phyloP scores from a whole-genome alignment of 2,113 vertebrate species.

The Illadopsis cleaveri region DNA sequence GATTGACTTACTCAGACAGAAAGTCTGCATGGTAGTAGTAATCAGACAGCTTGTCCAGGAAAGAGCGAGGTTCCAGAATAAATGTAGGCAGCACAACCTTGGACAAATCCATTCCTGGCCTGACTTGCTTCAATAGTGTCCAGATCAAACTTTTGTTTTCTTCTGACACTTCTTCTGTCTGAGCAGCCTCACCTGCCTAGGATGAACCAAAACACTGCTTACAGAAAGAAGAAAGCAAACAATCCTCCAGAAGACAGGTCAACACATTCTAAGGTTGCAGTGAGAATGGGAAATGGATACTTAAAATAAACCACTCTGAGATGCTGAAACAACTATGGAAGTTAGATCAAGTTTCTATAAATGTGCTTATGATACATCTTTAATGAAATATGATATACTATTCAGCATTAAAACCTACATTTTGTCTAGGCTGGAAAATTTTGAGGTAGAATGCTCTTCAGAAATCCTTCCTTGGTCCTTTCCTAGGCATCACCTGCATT shows the following conservation, averaged over 20 bases:
- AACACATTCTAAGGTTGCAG: background rate
- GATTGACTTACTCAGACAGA: conserved; percentile 88
- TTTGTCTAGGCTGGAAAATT: background rate
- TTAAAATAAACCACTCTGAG: background rate
- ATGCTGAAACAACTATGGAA: background rate
- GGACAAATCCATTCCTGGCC: conserved; percentile 97
- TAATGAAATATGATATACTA: background rate
- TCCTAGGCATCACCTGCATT: background rate
- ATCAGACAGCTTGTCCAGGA: conserved; percentile 97
- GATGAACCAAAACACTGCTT: conserved; percentile 21
- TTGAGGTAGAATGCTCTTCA: background rate
- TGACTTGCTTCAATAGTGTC: conserved; percentile 97
- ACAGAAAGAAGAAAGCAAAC: background rate
- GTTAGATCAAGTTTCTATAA: background rate
- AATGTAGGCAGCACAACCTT: conserved; percentile 98
- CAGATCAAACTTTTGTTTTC: conserved; percentile 99
- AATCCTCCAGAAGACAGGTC: background rate
- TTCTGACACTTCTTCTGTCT: conserved; percentile 97
- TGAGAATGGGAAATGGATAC: background rate
- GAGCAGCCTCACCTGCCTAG: conserved; percentile 93
- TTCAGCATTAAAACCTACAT: background rate
- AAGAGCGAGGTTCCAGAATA: conserved; percentile 95
- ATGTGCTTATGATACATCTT: background rate
- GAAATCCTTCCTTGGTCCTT: background rate
- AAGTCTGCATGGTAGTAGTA: conserved; percentile 99